Base-by-base conservation (phyloP, 37 sponge, comb jelly and placozoan genomes). In the Theonella swinhoei region DNA sequence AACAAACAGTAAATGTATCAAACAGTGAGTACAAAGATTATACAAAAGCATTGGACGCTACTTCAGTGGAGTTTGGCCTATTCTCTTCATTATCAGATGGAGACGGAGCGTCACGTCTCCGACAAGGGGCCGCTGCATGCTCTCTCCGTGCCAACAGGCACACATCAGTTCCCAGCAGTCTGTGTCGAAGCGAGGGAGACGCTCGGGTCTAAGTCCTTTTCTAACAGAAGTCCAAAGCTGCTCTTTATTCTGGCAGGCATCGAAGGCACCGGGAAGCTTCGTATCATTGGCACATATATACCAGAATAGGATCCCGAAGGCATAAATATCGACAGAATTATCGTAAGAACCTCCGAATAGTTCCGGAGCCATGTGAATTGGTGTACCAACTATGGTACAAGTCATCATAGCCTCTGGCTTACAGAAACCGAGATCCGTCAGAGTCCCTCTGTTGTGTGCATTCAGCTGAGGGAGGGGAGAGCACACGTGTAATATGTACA, bases 341-440 rank as follows among this genome's bases (percentile, higher is more conserved):
- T 95, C 96, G 74, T 98, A 98, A 39, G 60, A 37, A 19, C 99
- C 99, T 0, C 89, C 82, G 68, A 98, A 96, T 30, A 98, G 82
- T 76, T 98, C 99, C 0, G 99, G 99, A 22, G 99, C 96, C 93
- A 98, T 98, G 93, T 98, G 96, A 62, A 98, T 98, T 24, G 99
- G 99, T 0, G 99, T 98, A 37, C 99, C 99, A 0, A 98, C 99
- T 0, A 98, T 89, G 59, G 96, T 94, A 39, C 89, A 92, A 19
- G 94, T 96, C 96, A 98, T 98, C 99, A 98, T 98, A 8, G 99
- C 96, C 70, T 98, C 99, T 1, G 99, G 99, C 67, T 98, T 98
- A 80, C 99, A 98, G 91, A 98, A 98, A 1, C 99, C 99, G 14
- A 96, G 93, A 80, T 98, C 99, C 23, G 96, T 96, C 39, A 98